Evolutionary conservation across 2,797 vertebrate genomes (phyloP).

Genomic region (Mionectes olivaceus): DNA sequence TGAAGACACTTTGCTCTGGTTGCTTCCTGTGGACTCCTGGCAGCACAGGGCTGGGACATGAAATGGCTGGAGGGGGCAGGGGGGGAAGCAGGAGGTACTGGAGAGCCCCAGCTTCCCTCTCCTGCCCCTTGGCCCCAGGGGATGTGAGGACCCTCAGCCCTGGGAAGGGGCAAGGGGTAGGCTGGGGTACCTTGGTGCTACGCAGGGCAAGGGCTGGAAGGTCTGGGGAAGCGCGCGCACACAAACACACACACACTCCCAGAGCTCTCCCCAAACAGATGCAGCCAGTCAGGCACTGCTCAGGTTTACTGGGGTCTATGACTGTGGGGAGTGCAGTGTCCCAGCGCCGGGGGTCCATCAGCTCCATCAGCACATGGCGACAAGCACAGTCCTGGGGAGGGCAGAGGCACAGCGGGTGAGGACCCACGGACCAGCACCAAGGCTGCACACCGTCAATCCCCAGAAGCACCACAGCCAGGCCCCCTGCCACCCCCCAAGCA

Average conservation of each 20-base stretch:
- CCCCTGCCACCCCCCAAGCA: not conserved
- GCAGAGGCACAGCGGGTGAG: not conserved
- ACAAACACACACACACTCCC: not conserved
- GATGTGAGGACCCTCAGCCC: not conserved
- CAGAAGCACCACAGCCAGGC: not conserved
- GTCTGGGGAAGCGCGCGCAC: not conserved
- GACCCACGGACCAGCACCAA: not conserved
- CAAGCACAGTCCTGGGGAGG: not conserved
- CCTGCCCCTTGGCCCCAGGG: not conserved
- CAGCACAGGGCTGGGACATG: not conserved
- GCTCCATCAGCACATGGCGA: not conserved
- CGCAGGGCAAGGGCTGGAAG: rapidly evolving
- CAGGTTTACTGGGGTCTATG: slow-evolving; percentile 32
- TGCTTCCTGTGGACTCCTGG: not conserved
- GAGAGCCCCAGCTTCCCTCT: not conserved
- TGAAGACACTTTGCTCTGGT: not conserved
- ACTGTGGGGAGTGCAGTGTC: rapidly evolving
- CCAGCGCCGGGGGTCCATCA: not conserved
- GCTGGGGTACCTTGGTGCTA: not conserved
- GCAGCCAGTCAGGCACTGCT: not conserved
- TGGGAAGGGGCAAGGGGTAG: rapidly evolving
- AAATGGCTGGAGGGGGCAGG: not conserved
- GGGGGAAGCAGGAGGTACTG: not conserved
- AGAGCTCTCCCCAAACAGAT: not conserved
- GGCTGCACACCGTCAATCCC: not conserved